Percentiles rank a stretch among this genome's conserved stretches.
Conservation (phyloP, 1,140 invertebrate genomes). For the Helicoverpa armigera region DNA sequence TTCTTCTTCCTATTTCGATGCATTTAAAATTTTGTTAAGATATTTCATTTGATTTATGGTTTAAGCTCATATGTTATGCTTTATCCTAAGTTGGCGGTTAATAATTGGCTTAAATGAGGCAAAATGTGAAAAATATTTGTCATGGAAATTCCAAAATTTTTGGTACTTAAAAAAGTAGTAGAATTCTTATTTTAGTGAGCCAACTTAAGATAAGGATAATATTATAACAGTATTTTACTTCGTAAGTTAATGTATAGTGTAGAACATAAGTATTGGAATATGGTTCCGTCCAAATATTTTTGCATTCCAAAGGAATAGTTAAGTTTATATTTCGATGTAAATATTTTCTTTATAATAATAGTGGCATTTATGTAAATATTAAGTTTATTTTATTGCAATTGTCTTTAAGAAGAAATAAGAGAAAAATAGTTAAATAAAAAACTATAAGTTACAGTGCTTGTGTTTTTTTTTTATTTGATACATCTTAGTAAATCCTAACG, state of each 20-base stretch:
- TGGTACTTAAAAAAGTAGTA: too few species aligned
- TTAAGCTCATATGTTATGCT: slow-evolving; percentile 17
- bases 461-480: slow-evolving; percentile 1
- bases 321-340: slow-evolving; percentile 59
- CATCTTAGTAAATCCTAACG: neutral
- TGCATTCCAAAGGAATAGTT: slow-evolving; percentile 82
- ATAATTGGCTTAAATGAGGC: neutral
- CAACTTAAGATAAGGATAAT: neutral
- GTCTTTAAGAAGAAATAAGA: slow-evolving; percentile 41
- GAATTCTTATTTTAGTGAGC: too few species aligned
- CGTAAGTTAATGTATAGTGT: slow-evolving; percentile 53
- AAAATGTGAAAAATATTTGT: too few species aligned
- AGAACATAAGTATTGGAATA: slow-evolving; percentile 60
- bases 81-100: neutral
- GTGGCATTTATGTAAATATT: slow-evolving; percentile 58
- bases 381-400: slow-evolving; percentile 52
- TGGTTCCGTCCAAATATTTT: slow-evolving; percentile 79
- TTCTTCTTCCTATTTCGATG: slow-evolving; percentile 50
- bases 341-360: slow-evolving; percentile 58
- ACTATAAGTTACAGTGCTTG: slow-evolving; percentile 20
- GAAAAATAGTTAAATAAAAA: slow-evolving; percentile 49
- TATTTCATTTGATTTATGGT: neutral
- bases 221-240: slow-evolving; percentile 74
- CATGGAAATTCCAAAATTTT: too few species aligned
- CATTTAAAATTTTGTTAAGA: slow-evolving; percentile 46